Evolutionary conservation across 2,113 vertebrate genomes (phyloP).

Genomic region (Ammodytes dubius): DNA sequence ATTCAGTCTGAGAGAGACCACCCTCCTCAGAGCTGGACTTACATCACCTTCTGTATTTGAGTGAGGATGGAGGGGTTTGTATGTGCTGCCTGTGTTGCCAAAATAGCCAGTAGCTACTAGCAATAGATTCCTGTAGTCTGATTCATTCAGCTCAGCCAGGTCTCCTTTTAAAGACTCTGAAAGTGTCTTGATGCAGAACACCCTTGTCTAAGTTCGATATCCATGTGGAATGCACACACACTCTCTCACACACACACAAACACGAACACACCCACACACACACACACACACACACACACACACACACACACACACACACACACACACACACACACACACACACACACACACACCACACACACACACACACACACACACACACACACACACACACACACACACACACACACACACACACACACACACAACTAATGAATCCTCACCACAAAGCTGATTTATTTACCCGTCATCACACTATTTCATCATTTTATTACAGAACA

Average conservation of each 20-base stretch:
- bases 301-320: constrained; percentile 7
- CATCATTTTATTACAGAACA: too few species aligned
- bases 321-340: neutral
- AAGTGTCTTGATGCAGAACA: constrained; percentile 17
- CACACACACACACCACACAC: neutral
- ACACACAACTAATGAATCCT: too few species aligned
- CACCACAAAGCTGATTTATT: too few species aligned
- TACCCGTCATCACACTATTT: too few species aligned
- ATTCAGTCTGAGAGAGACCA: constrained; percentile 11
- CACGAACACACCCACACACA: constrained; percentile 5
- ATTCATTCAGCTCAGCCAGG: constrained; percentile 48
- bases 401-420: too few species aligned
- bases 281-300: constrained; percentile 14
- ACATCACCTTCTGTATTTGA: constrained; percentile 12
- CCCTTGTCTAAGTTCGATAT: constrained; percentile 35
- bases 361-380: neutral
- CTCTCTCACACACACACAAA: constrained; percentile 9
- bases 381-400: neutral
- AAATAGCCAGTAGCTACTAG: constrained; percentile 50
- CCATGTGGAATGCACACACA: neutral
- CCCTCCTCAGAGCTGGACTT: constrained; percentile 23
- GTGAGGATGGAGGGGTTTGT: neutral
- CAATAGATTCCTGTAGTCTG: constrained; percentile 60
- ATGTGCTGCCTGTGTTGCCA: constrained; percentile 10
- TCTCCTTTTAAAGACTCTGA: constrained; percentile 78